A percentile compares a stretch with the other conserved stretches of the same genome.
Evolutionary conservation across 2,797 vertebrate species (phyloP).

Genomic region (Micromesistius poutassou): DNA sequence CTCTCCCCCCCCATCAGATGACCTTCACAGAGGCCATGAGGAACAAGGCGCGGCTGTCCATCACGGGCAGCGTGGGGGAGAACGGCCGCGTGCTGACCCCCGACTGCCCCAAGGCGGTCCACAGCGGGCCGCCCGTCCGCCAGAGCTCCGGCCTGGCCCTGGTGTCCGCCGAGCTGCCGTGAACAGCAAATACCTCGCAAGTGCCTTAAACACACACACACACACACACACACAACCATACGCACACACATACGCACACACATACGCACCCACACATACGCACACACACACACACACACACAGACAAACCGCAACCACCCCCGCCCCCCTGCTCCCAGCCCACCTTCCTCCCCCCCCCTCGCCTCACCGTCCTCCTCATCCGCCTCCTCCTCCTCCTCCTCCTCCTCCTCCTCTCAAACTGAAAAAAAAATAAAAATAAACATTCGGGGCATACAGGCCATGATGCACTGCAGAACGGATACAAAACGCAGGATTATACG

Average conservation of each 20-base stretch:
- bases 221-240: slow-evolving; percentile 40
- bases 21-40: slow-evolving; percentile 99
- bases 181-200: slow-evolving; percentile 96
- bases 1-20: slow-evolving; percentile 67
- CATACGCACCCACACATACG: slow-evolving; percentile 38
- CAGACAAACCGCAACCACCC: too few species aligned
- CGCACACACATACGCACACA: slow-evolving; percentile 27
- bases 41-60: slow-evolving; percentile 98
- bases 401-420: neutral
- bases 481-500: neutral
- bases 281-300: slow-evolving; percentile 22
- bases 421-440: neutral
- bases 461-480: neutral
- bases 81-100: slow-evolving; percentile 95
- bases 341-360: too few species aligned
- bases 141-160: slow-evolving; percentile 97
- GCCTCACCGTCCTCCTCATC: too few species aligned
- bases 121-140: slow-evolving; percentile 90
- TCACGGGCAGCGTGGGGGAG: slow-evolving; percentile 97
- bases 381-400: neutral
- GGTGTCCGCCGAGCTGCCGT: slow-evolving; percentile 98
- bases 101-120: slow-evolving; percentile 96
- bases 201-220: slow-evolving; percentile 85
- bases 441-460: neutral
- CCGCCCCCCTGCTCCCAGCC: too few species aligned